Percentiles rank a stretch among this genome's conserved stretches.
Evolutionary conservation across 2,113 vertebrate species (phyloP).

Genomic region (Pantherophis guttatus): DNA sequence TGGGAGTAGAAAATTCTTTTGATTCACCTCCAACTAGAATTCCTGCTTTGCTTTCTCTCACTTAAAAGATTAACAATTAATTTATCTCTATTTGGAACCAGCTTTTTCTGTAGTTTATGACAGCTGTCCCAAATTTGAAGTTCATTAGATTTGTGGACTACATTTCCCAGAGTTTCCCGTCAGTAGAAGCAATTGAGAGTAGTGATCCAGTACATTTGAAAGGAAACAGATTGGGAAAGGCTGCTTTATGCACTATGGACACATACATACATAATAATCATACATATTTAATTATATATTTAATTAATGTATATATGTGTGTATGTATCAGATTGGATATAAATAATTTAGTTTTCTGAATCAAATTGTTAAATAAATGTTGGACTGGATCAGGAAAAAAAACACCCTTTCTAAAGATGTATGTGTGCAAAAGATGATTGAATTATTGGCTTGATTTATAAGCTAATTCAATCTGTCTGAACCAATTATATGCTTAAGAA

Average conservation of each 20-base stretch:
- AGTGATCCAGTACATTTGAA: not conserved
- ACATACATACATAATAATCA: not conserved
- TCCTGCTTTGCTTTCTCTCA: not conserved
- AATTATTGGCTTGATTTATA: not conserved
- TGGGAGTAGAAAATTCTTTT: no score
- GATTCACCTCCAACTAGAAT: not conserved
- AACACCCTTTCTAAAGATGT: not conserved
- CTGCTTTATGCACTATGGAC: not conserved
- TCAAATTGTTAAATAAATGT: not conserved
- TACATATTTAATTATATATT: no score
- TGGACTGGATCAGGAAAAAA: not conserved
- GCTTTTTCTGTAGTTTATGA: not conserved
- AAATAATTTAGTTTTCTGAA: not conserved
- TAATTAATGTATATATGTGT: not conserved
- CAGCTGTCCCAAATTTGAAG: not conserved
- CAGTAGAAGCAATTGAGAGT: not conserved
- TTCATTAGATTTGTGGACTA: not conserved
- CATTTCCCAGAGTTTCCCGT: not conserved
- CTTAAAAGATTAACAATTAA: not conserved
- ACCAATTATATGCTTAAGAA: not conserved
- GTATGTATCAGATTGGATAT: not conserved
- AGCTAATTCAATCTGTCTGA: not conserved
- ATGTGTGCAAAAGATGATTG: not conserved
- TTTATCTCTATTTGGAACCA: not conserved
- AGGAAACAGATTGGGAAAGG: not conserved